phyloP scores from a whole-genome alignment of 2,888 invertebrate species.

The Pseudococcus jackbeardsleyi region DNA sequence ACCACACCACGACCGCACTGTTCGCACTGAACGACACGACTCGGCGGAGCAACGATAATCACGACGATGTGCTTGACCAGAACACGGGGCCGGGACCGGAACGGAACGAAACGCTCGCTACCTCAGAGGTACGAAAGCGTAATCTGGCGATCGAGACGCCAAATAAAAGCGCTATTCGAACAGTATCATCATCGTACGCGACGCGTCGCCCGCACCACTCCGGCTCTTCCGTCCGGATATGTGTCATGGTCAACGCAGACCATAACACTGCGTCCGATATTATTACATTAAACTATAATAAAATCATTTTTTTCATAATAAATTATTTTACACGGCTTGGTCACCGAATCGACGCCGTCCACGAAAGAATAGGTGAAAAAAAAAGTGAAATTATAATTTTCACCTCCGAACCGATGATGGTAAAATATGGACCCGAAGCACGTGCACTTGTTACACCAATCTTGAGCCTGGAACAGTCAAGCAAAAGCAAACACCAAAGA shows the following conservation, averaged over 20 bases:
- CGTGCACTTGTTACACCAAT: not conserved
- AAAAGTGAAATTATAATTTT: conserved; percentile 10
- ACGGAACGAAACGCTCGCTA: not conserved
- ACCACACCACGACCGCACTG: not conserved
- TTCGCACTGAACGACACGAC: not conserved
- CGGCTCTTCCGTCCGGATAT: not conserved
- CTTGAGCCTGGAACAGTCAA: not conserved
- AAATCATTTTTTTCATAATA: not conserved
- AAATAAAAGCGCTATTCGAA: conserved; percentile 10
- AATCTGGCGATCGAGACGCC: not conserved
- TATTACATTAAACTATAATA: not conserved
- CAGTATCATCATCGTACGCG: conserved; percentile 2
- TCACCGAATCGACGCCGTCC: not conserved
- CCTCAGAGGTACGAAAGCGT: not conserved
- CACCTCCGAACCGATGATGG: not conserved
- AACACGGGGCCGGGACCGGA: not conserved
- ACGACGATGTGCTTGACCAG: conserved; percentile 10
- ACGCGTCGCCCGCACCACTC: not conserved
- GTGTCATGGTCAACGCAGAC: conserved; percentile 46
- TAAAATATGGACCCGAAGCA: not conserved
- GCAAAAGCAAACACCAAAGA: no score
- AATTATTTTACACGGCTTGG: not conserved
- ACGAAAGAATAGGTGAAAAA: not conserved
- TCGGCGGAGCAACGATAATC: not conserved
- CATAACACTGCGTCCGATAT: not conserved